Evolutionary conservation across 2,797 vertebrate genomes (phyloP).

Genomic region (Sebastes flavidus): DNA sequence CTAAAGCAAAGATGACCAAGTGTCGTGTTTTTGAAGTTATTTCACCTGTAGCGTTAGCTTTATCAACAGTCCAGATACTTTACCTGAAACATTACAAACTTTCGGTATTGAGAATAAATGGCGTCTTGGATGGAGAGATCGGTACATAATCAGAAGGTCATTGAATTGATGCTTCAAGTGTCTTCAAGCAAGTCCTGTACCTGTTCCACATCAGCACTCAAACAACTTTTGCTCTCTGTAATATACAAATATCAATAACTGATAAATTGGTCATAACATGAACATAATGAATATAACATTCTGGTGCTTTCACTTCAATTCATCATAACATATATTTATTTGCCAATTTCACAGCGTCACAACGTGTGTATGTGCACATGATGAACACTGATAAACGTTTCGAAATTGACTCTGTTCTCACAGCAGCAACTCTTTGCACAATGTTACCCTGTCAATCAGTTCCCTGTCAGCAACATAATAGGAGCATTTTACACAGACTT

Average conservation of each 20-base stretch:
- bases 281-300: neutral
- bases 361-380: neutral
- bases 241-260: neutral
- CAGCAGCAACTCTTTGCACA: slow-evolving; percentile 10
- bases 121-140: neutral
- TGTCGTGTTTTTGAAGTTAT: neutral
- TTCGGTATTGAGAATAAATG: too few relatives aligned
- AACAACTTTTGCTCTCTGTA: neutral
- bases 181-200: neutral
- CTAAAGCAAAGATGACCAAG: neutral
- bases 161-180: neutral
- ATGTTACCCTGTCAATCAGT: slow-evolving; percentile 22
- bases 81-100: neutral
- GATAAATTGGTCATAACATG: neutral
- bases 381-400: slow-evolving; percentile 16
- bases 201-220: neutral
- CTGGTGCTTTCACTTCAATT: neutral
- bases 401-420: slow-evolving; percentile 12
- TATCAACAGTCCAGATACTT: neutral
- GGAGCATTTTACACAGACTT: slow-evolving; percentile 16
- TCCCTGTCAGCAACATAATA: slow-evolving; percentile 42
- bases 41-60: neutral
- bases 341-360: slow-evolving; percentile 21
- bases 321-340: slow-evolving; percentile 18
- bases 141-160: neutral